These are phyloP conservation scores for Drosophila baimaii DNA, from an alignment of 1,140 invertebrate species.

Conservation along the genomic window DNA sequence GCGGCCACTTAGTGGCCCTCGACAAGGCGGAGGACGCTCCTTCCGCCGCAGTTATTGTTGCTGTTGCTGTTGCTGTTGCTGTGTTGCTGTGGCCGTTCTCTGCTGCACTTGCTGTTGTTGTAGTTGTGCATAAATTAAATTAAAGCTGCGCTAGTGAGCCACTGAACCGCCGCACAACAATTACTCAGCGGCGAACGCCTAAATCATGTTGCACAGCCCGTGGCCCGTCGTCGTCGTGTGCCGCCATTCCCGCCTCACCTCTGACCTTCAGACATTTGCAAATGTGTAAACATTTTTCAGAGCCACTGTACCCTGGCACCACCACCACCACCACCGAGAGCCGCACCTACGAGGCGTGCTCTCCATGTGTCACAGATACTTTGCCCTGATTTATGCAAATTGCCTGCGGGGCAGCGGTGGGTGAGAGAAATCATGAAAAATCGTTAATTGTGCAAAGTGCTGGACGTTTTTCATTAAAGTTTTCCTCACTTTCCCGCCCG, in stretches of 20 bases:
- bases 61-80: slow-evolving; percentile 9
- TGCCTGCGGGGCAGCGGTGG: slow-evolving; percentile 54
- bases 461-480: slow-evolving; percentile 69
- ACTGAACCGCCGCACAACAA: slow-evolving; percentile 65
- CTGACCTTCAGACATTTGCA: slow-evolving; percentile 80
- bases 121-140: slow-evolving; percentile 74
- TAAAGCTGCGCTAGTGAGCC: slow-evolving; percentile 65
- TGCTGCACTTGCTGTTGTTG: slow-evolving; percentile 12
- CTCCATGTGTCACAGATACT: slow-evolving; percentile 77
- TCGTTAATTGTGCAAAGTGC: slow-evolving; percentile 81
- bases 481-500: slow-evolving; percentile 22
- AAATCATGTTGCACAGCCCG: slow-evolving; percentile 69
- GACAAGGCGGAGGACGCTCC: slow-evolving; percentile 49
- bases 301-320: slow-evolving; percentile 9
- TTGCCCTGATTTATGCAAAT: slow-evolving; percentile 82
- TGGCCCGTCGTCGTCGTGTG: neutral
- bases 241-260: neutral
- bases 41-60: slow-evolving; percentile 22
- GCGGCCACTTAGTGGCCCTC: slow-evolving; percentile 76
- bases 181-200: slow-evolving; percentile 71
- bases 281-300: slow-evolving; percentile 82
- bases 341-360: slow-evolving; percentile 39
- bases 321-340: slow-evolving; percentile 1
- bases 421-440: slow-evolving; percentile 74
- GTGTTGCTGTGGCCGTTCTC: neutral